Percentiles rank a stretch among this genome's conserved stretches.
Evolutionary conservation across 2,888 invertebrate species (phyloP).

Genomic region (Caenorhabditis sulstoni): DNA sequence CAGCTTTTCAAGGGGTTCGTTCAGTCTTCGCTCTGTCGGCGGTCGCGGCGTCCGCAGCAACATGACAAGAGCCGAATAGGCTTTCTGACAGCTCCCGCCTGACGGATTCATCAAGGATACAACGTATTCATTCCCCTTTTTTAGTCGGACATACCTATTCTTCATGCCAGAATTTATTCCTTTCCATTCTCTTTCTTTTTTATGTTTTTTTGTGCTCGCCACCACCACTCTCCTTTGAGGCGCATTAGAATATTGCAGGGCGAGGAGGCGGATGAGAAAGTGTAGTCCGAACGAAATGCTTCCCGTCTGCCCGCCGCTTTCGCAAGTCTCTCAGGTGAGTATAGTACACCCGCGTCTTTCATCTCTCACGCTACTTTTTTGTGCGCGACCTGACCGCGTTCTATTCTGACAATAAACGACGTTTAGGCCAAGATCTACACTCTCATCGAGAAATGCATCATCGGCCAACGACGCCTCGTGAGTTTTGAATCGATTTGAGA

Average conservation of each 20-base stretch:
- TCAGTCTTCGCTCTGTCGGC: slow-evolving; percentile 30
- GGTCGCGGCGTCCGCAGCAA: slow-evolving; percentile 31
- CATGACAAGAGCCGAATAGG: slow-evolving; percentile 30
- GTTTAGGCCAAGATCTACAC: slow-evolving; percentile 8
- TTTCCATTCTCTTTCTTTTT: slow-evolving; percentile 14
- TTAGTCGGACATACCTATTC: slow-evolving; percentile 24
- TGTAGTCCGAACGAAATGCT: background rate
- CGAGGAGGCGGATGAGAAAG: background rate
- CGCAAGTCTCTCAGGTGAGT: slow-evolving; percentile 10
- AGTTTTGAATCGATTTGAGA: background rate
- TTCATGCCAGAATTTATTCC: slow-evolving; percentile 12
- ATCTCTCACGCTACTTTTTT: no score
- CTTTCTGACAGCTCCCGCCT: slow-evolving; percentile 18
- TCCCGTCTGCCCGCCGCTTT: slow-evolving; percentile 5
- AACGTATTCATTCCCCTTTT: slow-evolving; percentile 35
- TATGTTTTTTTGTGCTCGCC: slow-evolving; percentile 4
- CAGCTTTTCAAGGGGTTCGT: background rate
- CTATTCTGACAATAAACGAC: background rate
- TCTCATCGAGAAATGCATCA: slow-evolving; percentile 32
- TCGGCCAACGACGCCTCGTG: slow-evolving; percentile 26
- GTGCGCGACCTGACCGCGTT: no score
- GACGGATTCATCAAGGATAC: slow-evolving; percentile 27
- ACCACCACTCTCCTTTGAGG: background rate
- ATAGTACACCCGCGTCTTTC: no score
- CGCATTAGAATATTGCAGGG: slow-evolving; percentile 21